Percentiles rank a stretch among this genome's conserved stretches.
phyloP scores from a whole-genome alignment of 2,113 vertebrate genomes.

The Fregetta grallaria region DNA sequence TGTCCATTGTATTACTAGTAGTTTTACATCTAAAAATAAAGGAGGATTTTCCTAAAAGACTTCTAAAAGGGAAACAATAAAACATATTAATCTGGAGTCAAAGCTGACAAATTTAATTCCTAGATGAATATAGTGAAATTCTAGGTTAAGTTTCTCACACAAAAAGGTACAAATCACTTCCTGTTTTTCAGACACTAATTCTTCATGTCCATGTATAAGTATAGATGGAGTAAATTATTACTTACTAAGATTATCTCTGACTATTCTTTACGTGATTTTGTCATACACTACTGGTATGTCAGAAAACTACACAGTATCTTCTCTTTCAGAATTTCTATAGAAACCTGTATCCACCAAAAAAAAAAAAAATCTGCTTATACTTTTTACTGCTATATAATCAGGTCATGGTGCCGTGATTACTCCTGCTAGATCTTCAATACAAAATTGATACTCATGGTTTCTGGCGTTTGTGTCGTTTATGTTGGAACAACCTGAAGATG shows the following conservation, averaged over 20 bases:
- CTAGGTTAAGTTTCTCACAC: background rate
- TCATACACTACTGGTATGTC: background rate
- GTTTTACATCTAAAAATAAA: background rate
- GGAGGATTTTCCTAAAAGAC: background rate
- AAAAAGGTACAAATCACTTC: background rate
- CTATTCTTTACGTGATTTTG: background rate
- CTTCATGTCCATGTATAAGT: background rate
- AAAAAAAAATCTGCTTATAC: background rate
- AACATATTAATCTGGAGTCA: background rate
- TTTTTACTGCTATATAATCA: background rate
- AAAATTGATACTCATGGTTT: background rate
- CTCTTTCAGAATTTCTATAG: background rate
- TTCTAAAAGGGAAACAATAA: background rate
- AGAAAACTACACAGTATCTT: background rate
- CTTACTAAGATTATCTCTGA: background rate
- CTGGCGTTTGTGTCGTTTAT: background rate
- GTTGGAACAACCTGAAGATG: background rate
- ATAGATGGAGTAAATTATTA: background rate
- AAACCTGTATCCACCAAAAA: background rate
- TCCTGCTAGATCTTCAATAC: background rate
- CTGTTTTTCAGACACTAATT: background rate
- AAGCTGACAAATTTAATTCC: background rate
- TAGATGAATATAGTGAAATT: background rate
- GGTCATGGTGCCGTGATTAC: background rate
- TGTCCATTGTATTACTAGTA: background rate